These are phyloP conservation scores for Melanerpes aurifrons DNA, from an alignment of 2,113 vertebrate genomes.

Conservation along the genomic window DNA sequence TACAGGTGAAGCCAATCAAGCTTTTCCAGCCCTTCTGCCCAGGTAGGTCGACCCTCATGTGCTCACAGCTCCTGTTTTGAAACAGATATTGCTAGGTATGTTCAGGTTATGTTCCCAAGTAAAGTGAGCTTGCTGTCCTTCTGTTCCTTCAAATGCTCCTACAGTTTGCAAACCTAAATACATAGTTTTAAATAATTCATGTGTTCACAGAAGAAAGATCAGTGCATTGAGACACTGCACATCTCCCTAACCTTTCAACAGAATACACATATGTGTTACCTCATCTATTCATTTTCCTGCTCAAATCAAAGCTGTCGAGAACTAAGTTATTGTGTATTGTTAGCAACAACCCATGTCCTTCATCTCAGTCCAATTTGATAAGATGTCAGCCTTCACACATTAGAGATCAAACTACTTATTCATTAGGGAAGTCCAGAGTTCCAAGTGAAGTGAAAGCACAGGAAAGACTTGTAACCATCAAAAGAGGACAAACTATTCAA, in stretches of 20 bases:
- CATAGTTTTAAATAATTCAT: not conserved
- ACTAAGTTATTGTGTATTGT: not conserved
- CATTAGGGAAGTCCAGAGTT: not conserved
- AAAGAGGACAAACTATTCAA: not conserved
- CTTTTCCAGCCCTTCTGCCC: not conserved
- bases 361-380: not conserved
- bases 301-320: constrained; percentile 13
- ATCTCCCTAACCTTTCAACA: not conserved
- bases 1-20: not conserved
- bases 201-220: not conserved
- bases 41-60: not conserved
- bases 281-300: not conserved
- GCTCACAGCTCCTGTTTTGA: not conserved
- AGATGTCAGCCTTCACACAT: not conserved
- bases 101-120: not conserved
- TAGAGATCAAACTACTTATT: not conserved
- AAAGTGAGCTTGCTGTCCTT: not conserved
- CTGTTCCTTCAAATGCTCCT: not conserved
- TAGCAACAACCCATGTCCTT: not conserved
- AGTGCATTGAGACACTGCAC: not conserved
- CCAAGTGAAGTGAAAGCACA: not conserved
- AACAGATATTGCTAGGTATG: not conserved
- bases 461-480: not conserved
- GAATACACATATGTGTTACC: not conserved
- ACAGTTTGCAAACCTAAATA: not conserved